These are phyloP conservation scores for Oncorhynchus nerka DNA, from an alignment of 2,113 vertebrate genomes.

Conservation along the genomic window DNA sequence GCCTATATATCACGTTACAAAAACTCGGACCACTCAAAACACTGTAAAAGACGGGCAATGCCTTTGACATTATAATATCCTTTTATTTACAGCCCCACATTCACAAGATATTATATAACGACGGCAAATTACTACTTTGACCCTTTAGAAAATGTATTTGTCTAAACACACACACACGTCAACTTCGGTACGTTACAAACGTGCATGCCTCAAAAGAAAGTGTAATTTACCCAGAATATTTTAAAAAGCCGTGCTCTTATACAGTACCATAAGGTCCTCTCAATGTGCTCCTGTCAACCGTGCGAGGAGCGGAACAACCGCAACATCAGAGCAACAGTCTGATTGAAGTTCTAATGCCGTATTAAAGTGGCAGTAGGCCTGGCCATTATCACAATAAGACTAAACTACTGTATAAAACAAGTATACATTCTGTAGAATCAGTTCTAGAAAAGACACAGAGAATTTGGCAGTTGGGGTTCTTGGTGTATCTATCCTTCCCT, in stretches of 20 bases:
- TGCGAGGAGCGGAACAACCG: background rate
- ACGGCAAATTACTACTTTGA: background rate
- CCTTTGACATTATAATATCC: background rate
- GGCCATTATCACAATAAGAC: conserved; percentile 1
- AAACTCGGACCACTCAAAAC: too few species aligned
- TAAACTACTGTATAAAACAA: conserved; percentile 44
- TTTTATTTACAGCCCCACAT: conserved; percentile 10
- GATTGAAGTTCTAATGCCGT: background rate
- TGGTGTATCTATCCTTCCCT: background rate
- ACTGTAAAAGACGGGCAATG: background rate
- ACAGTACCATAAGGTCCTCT: too few species aligned
- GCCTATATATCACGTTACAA: too few species aligned
- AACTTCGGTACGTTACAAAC: conserved; percentile 9
- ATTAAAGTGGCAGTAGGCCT: background rate
- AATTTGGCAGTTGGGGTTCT: background rate
- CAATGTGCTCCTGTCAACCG: background rate
- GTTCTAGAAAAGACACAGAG: conserved; percentile 2
- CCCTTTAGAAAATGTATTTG: background rate
- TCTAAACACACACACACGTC: background rate
- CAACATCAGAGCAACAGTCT: background rate
- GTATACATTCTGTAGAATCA: conserved; percentile 26
- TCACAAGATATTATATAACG: background rate
- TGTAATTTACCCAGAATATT: background rate
- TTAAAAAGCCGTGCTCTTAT: background rate
- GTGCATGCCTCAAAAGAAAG: conserved; percentile 2